phyloP scores from a whole-genome alignment of 2,888 invertebrate species.

The Chromoteleia sp. region DNA sequence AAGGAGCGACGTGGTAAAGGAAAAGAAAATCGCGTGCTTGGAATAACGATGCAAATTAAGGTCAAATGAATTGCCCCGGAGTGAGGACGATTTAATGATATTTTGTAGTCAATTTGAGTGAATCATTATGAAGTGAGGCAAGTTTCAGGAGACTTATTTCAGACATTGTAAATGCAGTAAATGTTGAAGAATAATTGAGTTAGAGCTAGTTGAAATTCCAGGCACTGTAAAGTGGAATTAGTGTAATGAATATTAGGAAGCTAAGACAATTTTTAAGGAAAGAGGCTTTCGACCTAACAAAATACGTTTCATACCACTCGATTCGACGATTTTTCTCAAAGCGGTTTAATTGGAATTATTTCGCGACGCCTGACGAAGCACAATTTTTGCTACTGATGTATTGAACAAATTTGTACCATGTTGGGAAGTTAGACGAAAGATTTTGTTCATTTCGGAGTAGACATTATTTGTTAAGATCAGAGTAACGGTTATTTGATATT shows the following conservation, averaged over 20 bases:
- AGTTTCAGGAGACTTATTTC: conserved; percentile 50
- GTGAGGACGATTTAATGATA: conserved; percentile 35
- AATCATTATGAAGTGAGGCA: conserved; percentile 50
- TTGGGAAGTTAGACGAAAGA: neutral
- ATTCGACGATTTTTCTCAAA: conserved; percentile 10
- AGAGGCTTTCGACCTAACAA: neutral
- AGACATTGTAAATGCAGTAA: conserved; percentile 49
- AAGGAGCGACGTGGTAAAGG: neutral
- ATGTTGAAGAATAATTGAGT: conserved; percentile 60
- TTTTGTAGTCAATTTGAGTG: conserved; percentile 60
- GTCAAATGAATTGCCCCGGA: conserved; percentile 31
- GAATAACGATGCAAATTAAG: conserved; percentile 55
- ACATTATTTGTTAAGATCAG: conserved; percentile 2
- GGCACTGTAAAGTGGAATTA: conserved; percentile 50
- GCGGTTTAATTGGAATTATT: conserved; percentile 21
- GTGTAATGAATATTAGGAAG: conserved; percentile 53
- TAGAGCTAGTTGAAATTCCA: conserved; percentile 50
- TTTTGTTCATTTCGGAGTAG: neutral
- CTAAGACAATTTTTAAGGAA: conserved; percentile 34
- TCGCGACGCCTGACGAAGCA: conserved; percentile 4
- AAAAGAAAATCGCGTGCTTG: conserved; percentile 18
- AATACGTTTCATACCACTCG: conserved; percentile 13
- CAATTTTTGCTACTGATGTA: conserved; percentile 22
- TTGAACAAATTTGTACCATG: conserved; percentile 10
- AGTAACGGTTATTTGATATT: conserved; percentile 11